Percentiles rank a stretch among this genome's conserved stretches.
Conservation (phyloP, 2,113 vertebrate species). For the Pithys albifrons region DNA sequence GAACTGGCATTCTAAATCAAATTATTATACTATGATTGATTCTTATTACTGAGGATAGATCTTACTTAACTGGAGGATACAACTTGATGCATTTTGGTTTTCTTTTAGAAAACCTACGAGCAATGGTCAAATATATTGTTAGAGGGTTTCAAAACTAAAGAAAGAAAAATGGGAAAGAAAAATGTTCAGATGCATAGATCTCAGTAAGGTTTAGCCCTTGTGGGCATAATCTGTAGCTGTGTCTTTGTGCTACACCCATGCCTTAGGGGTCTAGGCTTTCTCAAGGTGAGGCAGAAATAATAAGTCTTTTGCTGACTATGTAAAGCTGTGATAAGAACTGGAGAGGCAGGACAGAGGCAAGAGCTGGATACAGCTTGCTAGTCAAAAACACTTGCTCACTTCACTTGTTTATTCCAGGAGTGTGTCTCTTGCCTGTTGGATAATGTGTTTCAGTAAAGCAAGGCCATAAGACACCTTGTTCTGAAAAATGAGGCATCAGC, state of each 20-base stretch:
- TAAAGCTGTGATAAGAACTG: neutral
- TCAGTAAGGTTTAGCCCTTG: neutral
- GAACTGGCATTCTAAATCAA: neutral
- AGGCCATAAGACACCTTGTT: neutral
- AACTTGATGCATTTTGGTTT: neutral
- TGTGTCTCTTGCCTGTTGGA: neutral
- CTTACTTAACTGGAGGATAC: too few species aligned
- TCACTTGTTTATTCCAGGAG: neutral
- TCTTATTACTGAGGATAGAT: neutral
- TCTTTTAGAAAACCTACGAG: neutral
- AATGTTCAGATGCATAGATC: neutral
- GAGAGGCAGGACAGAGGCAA: neutral
- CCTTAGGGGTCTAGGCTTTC: neutral
- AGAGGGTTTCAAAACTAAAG: neutral
- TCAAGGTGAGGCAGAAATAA: neutral
- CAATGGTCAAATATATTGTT: neutral
- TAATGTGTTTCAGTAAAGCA: neutral
- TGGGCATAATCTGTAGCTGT: neutral
- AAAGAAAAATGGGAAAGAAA: neutral
- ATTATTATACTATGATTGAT: neutral
- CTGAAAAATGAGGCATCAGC: neutral
- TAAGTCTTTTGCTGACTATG: neutral
- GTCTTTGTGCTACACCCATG: neutral
- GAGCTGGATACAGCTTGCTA: neutral
- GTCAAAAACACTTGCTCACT: neutral